phyloP scores from a whole-genome alignment of 2,888 invertebrate genomes.

The Argyresthia albistria region DNA sequence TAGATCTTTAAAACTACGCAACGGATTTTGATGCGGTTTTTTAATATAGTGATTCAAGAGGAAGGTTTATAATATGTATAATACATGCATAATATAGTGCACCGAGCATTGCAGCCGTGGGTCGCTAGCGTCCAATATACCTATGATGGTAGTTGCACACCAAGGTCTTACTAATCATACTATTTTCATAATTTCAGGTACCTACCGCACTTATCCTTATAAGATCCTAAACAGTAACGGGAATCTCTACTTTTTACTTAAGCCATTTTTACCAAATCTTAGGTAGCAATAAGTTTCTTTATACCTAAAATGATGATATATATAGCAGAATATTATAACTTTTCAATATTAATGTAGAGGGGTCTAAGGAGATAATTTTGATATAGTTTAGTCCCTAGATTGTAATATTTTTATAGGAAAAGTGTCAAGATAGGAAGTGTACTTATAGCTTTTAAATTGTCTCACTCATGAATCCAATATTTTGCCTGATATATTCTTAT shows the following conservation, averaged over 20 bases:
- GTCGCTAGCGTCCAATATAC: no score
- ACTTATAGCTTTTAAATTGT: slow-evolving; percentile 20
- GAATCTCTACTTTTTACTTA: slow-evolving; percentile 44
- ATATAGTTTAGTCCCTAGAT: neutral
- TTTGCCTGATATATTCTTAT: slow-evolving; percentile 6
- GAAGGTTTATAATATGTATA: no score
- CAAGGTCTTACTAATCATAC: no score
- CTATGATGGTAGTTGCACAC: no score
- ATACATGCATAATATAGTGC: no score
- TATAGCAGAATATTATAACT: slow-evolving; percentile 29
- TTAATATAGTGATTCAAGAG: no score
- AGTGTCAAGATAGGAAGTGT: slow-evolving; percentile 8
- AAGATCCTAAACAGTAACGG: slow-evolving; percentile 15
- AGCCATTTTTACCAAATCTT: slow-evolving; percentile 52
- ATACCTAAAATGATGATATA: slow-evolving; percentile 15
- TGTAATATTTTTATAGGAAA: neutral
- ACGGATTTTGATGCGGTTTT: no score
- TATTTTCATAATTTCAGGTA: no score
- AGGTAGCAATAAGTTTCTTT: slow-evolving; percentile 28
- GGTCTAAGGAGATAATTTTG: neutral
- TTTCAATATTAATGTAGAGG: slow-evolving; percentile 11
- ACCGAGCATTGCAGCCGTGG: no score
- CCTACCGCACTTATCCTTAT: neutral
- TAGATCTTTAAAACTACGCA: no score
- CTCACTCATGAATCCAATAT: slow-evolving; percentile 19